Evolutionary conservation across 2,888 invertebrate genomes (phyloP).

Genomic region (Leptopterna dolabrata): DNA sequence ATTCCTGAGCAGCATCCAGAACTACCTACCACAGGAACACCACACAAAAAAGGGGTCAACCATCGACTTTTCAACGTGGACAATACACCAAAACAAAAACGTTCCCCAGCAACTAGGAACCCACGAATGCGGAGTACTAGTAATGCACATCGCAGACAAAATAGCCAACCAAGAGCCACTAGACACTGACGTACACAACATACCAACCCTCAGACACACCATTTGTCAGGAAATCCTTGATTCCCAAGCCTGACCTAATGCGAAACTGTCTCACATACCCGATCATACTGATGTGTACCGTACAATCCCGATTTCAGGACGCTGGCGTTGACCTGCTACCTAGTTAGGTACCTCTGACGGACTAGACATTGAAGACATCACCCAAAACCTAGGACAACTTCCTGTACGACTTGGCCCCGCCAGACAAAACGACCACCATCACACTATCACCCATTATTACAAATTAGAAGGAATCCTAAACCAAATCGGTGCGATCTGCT

Average conservation of each 20-base stretch:
- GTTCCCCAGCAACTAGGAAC: background rate
- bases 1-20: background rate
- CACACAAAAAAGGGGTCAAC: background rate
- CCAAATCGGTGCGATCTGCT: background rate
- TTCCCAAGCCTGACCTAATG: background rate
- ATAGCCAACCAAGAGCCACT: background rate
- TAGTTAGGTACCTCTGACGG: background rate
- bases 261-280: background rate
- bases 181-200: background rate
- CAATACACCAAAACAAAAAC: background rate
- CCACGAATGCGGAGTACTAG: slow-evolving; percentile 24
- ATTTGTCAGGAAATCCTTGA: background rate
- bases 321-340: no score
- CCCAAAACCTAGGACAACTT: background rate
- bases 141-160: background rate
- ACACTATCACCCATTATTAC: slow-evolving; percentile 9
- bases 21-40: slow-evolving; percentile 3
- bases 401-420: background rate
- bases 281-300: background rate
- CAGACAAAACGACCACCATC: background rate
- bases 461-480: background rate
- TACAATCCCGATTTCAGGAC: no score
- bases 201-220: background rate
- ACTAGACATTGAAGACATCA: background rate
- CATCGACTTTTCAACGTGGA: background rate